Conservation (phyloP, 2,113 vertebrate species). For the Ancistrus triradiatus region DNA sequence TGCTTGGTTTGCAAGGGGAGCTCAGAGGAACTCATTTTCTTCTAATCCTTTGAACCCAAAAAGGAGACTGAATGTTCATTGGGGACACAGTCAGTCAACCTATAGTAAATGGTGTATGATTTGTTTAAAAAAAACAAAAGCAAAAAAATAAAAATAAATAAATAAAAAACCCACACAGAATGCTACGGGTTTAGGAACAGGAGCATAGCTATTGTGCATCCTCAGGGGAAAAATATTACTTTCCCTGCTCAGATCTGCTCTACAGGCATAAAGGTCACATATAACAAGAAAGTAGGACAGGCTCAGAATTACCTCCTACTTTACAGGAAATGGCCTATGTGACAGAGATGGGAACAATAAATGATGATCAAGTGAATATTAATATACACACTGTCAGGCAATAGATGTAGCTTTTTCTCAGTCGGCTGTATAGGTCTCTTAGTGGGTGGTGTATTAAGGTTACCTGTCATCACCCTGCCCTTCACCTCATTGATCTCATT, state of each 20-base stretch:
- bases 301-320: conserved; percentile 57
- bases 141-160: conserved; percentile 6
- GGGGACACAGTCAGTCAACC: too few relatives aligned
- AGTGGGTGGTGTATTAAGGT: conserved; percentile 43
- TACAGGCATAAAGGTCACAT: conserved; percentile 68
- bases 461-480: conserved; percentile 56
- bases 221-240: conserved; percentile 55
- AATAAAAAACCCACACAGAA: too few relatives aligned
- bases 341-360: conserved; percentile 56
- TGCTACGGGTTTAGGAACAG: conserved; percentile 50
- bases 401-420: not conserved
- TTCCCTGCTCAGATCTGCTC: conserved; percentile 54
- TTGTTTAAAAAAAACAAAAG: conserved; percentile 5
- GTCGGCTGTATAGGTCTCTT: conserved; percentile 37
- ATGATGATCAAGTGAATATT: conserved; percentile 61
- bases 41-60: not conserved
- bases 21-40: not conserved
- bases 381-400: conserved; percentile 26
- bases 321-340: conserved; percentile 53
- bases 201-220: conserved; percentile 52
- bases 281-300: conserved; percentile 64
- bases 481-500: conserved; percentile 73
- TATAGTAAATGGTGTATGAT: not conserved
- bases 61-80: too few relatives aligned
- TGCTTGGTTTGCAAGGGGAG: not conserved